Base-by-base conservation (phyloP, 2,888 invertebrate genomes). In the Euphydryas editha region DNA sequence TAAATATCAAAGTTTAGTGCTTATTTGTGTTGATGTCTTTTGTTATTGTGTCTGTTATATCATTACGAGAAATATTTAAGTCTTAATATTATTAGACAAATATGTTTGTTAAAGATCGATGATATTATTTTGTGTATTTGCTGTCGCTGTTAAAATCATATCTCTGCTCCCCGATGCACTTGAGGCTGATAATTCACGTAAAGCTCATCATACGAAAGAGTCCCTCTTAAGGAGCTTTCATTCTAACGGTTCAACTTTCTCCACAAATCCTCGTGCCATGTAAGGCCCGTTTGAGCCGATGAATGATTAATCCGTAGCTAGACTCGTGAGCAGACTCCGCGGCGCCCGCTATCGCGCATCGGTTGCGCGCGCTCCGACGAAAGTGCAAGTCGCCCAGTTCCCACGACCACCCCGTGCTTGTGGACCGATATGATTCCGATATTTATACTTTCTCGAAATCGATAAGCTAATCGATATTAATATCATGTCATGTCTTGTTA, bases 311-410 rank as follows among this genome's bases (percentile, higher is more conserved):
- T 85, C 83, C 60, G 51, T 47, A 78, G 71, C 71, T 70, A 73
- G 72, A 81, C 81, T 84, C 84, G 87, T 84, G 87, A 80, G 78
- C 84, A 90, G 89, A 89, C 88, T 78, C 76, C 64, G 71, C 80
- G 88, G 90, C 90, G 90, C 87, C 85, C 79, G 72, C 72, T 72
- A 75, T 76, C 71, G 86, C 82, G 81, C 86, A 84, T 84, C 82
- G 78, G 81, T 82, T 84, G 81, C 82, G 81, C 81, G 83, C 85
- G 81, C 82, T 30, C 54, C 81, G 81, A 82, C 84, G 91, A 92
- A 91, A 92, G 92, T 87, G 92, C 91, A 90, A 92, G 92, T 91
- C 78, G 76, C 84, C 87, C 83, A 86, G 85, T 89, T 90, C 90
- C 82, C 91, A 91, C 89, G 90, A 84, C 83, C 83, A 76, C 77